Evolutionary conservation across 2,113 vertebrate species (phyloP).

Genomic region (Lonchura striata): DNA sequence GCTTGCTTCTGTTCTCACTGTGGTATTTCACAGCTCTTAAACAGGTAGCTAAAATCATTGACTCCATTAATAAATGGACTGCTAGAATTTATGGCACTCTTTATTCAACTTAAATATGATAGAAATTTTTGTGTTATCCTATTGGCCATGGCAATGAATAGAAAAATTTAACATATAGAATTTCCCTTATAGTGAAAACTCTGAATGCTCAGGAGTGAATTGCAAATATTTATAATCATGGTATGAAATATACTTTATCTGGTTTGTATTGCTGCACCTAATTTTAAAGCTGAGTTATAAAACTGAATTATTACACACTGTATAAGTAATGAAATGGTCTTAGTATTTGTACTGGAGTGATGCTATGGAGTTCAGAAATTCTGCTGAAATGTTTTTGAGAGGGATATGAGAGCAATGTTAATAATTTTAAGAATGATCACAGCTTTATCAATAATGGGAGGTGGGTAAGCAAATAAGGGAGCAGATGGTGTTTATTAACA

Average conservation of each 20-base stretch:
- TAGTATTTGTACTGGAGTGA: background rate
- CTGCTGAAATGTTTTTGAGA: background rate
- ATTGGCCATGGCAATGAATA: background rate
- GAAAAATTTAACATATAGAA: background rate
- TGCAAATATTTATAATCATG: background rate
- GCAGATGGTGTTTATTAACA: conserved; percentile 6
- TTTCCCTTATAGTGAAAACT: background rate
- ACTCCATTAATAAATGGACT: background rate
- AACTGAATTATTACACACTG: background rate
- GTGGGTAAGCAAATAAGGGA: background rate
- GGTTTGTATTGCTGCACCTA: background rate
- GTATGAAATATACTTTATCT: background rate
- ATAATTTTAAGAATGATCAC: background rate
- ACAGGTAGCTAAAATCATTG: background rate
- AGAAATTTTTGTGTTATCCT: background rate
- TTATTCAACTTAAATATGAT: background rate
- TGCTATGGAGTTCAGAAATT: background rate
- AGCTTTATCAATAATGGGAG: background rate
- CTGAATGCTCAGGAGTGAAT: background rate
- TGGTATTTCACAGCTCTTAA: background rate
- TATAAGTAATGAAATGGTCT: background rate
- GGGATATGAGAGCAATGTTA: background rate
- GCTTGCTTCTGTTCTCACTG: background rate
- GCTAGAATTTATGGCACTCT: background rate
- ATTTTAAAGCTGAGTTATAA: background rate